Evolutionary conservation across 2,113 vertebrate genomes (phyloP).

Genomic region (Zootoca vivipara): DNA sequence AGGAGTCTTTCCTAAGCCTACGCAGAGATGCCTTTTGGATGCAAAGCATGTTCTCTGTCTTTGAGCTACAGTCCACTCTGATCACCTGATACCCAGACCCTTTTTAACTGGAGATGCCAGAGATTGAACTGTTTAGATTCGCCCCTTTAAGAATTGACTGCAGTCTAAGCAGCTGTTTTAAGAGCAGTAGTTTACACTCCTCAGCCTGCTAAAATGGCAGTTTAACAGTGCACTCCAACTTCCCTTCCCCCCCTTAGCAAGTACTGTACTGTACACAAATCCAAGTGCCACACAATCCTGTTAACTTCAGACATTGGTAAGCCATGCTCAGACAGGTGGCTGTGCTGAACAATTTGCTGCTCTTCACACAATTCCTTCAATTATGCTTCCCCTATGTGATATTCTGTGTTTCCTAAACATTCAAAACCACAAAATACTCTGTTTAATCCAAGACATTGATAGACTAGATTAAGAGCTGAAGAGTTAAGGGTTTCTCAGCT

Average conservation of each 20-base stretch:
- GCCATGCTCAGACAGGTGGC: not conserved
- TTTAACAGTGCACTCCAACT: not conserved
- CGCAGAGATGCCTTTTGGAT: no score
- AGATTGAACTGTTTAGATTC: not conserved
- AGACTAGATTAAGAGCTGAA: conserved; percentile 44
- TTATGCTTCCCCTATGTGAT: conserved; percentile 3
- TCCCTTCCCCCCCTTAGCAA: not conserved
- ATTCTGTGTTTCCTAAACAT: conserved; percentile 42
- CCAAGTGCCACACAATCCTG: not conserved
- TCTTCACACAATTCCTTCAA: conserved; percentile 21
- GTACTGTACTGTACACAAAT: no score
- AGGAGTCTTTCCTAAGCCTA: no score
- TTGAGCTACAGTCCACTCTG: no score
- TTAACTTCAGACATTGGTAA: not conserved
- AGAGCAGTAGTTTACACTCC: not conserved
- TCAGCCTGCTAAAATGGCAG: not conserved
- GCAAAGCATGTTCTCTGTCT: no score
- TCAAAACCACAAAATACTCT: conserved; percentile 30
- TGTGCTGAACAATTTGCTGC: conserved; percentile 9
- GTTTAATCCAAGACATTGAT: conserved; percentile 34
- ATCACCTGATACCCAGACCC: no score
- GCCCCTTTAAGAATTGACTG: not conserved
- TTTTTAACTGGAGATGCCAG: no score
- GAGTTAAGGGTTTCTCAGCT: not conserved
- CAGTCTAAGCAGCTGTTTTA: not conserved